phyloP scores from a whole-genome alignment of 2,888 invertebrate genomes.

The Hypercompe scribonia region DNA sequence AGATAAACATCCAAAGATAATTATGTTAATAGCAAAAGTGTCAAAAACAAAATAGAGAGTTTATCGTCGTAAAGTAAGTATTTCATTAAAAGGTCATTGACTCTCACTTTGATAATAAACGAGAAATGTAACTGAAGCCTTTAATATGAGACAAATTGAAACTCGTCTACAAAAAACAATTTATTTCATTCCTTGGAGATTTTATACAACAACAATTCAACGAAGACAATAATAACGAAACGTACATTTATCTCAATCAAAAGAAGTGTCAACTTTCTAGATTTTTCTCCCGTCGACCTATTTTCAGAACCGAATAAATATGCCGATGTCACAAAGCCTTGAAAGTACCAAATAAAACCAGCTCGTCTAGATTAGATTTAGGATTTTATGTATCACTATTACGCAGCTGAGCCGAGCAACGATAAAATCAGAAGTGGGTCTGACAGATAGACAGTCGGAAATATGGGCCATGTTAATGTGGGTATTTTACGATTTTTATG shows the following conservation, averaged over 20 bases:
- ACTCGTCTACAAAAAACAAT: neutral
- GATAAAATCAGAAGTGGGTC: conserved; percentile 48
- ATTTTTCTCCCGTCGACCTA: conserved; percentile 23
- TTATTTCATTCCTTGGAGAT: conserved; percentile 4
- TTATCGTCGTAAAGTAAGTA: conserved; percentile 1
- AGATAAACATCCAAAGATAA: conserved; percentile 1
- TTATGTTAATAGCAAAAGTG: neutral
- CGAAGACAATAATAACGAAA: conserved; percentile 24
- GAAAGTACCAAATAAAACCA: conserved; percentile 33
- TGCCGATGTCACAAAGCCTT: conserved; percentile 31
- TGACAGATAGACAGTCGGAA: conserved; percentile 44
- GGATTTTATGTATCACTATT: conserved; percentile 47
- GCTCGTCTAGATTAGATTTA: conserved; percentile 39
- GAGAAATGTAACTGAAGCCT: neutral
- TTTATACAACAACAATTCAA: conserved; percentile 20
- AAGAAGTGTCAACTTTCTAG: conserved; percentile 37
- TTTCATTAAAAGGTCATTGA: conserved; percentile 5
- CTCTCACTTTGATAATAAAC: conserved; percentile 1
- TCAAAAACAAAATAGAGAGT: neutral
- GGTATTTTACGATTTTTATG: conserved; percentile 26
- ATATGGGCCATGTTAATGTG: conserved; percentile 31
- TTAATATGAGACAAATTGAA: neutral
- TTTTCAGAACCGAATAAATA: conserved; percentile 30
- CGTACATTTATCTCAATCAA: conserved; percentile 37
- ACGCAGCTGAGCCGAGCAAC: conserved; percentile 24